phyloP scores from a whole-genome alignment of 2,113 vertebrate genomes.

The Salvelinus sp. region DNA sequence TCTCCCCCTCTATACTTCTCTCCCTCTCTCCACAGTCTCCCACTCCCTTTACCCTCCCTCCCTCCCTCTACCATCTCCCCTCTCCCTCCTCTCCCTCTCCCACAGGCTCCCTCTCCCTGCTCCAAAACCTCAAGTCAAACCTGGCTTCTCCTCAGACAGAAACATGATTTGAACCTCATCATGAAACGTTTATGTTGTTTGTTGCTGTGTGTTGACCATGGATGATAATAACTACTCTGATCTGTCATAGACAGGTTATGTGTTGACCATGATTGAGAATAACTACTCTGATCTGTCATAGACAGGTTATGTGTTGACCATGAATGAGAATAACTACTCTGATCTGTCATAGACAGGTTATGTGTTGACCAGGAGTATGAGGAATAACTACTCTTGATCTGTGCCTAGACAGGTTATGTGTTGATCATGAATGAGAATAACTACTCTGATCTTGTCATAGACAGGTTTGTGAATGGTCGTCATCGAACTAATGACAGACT shows the following conservation, averaged over 20 bases:
- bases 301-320: constrained; percentile 34
- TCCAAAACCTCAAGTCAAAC: constrained; percentile 30
- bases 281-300: constrained; percentile 14
- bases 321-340: background rate
- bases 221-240: constrained; percentile 5
- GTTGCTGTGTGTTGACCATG: constrained; percentile 14
- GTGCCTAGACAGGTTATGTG: constrained; percentile 21
- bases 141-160: constrained; percentile 34
- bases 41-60: too few relatives aligned
- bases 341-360: constrained; percentile 18
- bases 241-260: constrained; percentile 19
- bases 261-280: constrained; percentile 20
- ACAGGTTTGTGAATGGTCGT: too few relatives aligned
- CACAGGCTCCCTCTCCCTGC: constrained; percentile 8
- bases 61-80: too few relatives aligned
- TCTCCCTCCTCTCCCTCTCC: too few relatives aligned
- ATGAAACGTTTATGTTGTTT: background rate
- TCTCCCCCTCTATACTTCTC: constrained; percentile 9
- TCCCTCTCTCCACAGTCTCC: constrained; percentile 3
- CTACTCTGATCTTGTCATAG: constrained; percentile 15
- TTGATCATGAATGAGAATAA: constrained; percentile 17
- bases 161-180: constrained; percentile 16
- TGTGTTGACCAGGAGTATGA: constrained; percentile 27
- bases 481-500: too few relatives aligned
- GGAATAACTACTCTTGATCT: constrained; percentile 7